phyloP scores from a whole-genome alignment of 2,797 vertebrate genomes.

The Sebastes umbrosus region DNA sequence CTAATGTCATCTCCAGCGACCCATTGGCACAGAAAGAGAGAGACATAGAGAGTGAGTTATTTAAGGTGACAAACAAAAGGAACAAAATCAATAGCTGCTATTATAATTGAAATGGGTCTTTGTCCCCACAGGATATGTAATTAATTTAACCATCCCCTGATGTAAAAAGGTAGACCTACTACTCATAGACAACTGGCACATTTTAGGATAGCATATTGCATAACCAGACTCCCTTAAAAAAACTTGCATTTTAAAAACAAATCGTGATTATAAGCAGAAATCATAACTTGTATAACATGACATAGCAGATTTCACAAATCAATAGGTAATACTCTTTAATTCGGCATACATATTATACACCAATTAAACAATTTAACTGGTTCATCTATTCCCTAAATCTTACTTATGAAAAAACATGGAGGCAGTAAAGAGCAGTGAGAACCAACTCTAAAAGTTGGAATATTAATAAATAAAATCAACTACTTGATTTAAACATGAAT shows the following conservation, averaged over 20 bases:
- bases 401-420: background rate
- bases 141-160: background rate
- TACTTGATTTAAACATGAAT: background rate
- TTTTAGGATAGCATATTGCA: background rate
- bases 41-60: background rate
- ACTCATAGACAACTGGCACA: background rate
- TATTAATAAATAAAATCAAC: background rate
- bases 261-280: fast-evolving
- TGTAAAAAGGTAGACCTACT: background rate
- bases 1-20: background rate
- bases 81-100: background rate
- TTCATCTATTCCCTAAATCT: background rate
- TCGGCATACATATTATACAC: background rate
- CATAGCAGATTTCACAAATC: background rate
- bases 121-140: background rate
- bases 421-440: background rate
- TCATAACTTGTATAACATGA: background rate
- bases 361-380: background rate
- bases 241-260: background rate
- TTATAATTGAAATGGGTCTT: background rate
- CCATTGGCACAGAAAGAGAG: background rate
- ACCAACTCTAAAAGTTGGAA: background rate
- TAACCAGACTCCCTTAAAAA: background rate
- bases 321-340: background rate
- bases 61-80: background rate